Evolutionary conservation across 2,888 invertebrate species (phyloP), one percentile per base, ranked within the genome.

Genomic region (Willowsia nigromaculata): DNA sequence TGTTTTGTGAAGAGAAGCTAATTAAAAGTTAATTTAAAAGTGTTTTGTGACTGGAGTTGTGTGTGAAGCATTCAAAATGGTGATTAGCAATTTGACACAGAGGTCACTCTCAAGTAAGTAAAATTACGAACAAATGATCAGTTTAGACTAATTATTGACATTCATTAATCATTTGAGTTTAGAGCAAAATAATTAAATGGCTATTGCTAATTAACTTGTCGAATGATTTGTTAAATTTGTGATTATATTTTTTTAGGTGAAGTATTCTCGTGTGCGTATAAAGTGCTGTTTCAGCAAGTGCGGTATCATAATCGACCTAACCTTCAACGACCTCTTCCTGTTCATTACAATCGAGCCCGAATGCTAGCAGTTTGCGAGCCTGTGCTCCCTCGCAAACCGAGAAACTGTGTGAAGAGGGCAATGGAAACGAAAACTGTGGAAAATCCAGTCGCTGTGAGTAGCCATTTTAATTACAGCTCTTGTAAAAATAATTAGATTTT

Each of bases 251-350:
- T 43, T 43, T 9, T 13, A 59, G 56, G 1, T 6, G 56, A 59
- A 6, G 1, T 18, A 9, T 13, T 59, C 6, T 59, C 88, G 18
- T 74, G 50, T 22, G 62, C 37, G 0, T 93, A 93, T 82, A 93
- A 92, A 56, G 93, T 93, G 86, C 9, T 85, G 11, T 53, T 59
- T 1, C 89, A 94, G 43, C 91, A 93, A 27, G 90, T 93, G 1
- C 93, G 97, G 92, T 96, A 95, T 93, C 95, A 96, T 27, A 96
- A 96, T 1, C 96, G 97, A 94, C 96, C 97, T 81, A 97, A 97
- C 93, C 95, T 97, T 59, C 96, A 96, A 93, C 95, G 94, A 91
- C 97, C 97, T 0, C 95, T 95, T 93, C 94, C 95, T 78, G 96
- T 96, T 0, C 96, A 96, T 93, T 97, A 95, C 93, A 95, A 95